A percentile compares a stretch with the other conserved stretches of the same genome.
Evolutionary conservation across 1,140 invertebrate species (phyloP).

Genomic region (Achatina immaculata): DNA sequence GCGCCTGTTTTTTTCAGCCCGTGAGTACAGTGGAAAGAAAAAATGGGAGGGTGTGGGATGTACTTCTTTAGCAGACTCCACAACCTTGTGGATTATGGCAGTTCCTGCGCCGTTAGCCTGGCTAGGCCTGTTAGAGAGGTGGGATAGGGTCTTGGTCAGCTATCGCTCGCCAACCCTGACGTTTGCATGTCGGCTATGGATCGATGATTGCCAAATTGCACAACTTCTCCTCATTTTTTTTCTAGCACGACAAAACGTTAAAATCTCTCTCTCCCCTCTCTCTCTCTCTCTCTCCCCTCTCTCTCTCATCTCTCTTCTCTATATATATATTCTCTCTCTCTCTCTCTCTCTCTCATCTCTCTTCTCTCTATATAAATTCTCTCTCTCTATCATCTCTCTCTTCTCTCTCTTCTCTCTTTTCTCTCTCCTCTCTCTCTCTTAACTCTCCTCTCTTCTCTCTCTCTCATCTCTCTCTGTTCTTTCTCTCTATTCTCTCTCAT

Average conservation of each 20-base stretch:
- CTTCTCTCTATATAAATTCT: background rate
- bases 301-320: background rate
- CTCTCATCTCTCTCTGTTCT: background rate
- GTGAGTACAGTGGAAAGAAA: too few species aligned
- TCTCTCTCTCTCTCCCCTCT: constrained; percentile 30
- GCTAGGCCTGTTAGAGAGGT: too few species aligned
- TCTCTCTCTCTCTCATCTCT: background rate
- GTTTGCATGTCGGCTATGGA: too few species aligned
- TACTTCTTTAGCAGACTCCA: too few species aligned
- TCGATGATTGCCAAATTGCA: too few species aligned
- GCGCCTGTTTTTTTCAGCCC: too few species aligned
- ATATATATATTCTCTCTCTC: constrained; percentile 21
- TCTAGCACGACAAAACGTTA: background rate
- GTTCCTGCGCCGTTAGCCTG: too few species aligned
- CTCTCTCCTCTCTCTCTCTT: background rate
- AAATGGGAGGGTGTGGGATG: background rate
- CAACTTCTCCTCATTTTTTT: too few species aligned
- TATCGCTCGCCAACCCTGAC: too few species aligned
- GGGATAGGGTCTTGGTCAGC: too few species aligned
- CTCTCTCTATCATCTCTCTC: constrained; percentile 3
- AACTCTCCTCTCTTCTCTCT: background rate
- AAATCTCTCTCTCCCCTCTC: constrained; percentile 1
- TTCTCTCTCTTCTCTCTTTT: background rate
- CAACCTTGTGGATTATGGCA: too few species aligned
- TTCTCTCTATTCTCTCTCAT: background rate